These are phyloP conservation scores for Nerophis ophidion DNA, from an alignment of 2,113 vertebrate genomes.

Conservation along the genomic window DNA sequence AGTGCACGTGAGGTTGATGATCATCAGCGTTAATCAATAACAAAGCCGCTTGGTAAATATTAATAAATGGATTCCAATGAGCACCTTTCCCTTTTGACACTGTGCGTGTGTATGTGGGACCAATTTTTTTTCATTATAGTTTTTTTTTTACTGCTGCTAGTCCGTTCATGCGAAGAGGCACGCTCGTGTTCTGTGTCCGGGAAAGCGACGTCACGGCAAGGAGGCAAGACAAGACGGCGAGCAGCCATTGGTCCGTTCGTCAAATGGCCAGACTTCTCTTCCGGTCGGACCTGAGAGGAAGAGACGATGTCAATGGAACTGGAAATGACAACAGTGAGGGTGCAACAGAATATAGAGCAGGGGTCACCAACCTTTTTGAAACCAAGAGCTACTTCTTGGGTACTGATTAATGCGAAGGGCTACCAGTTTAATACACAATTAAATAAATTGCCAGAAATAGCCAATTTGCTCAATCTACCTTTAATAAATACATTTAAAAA, in stretches of 20 bases:
- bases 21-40: neutral
- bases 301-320: constrained; percentile 3
- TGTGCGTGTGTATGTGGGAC: too few species aligned
- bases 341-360: too few species aligned
- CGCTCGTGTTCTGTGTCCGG: too few species aligned
- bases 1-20: neutral
- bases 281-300: constrained; percentile 38
- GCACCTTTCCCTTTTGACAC: neutral
- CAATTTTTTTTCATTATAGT: too few species aligned
- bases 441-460: too few species aligned
- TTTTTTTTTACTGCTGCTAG: neutral
- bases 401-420: too few species aligned
- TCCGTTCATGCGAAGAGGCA: constrained; percentile 23
- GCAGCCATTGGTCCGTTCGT: constrained; percentile 17
- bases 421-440: too few species aligned
- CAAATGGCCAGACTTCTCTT: constrained; percentile 46
- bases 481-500: too few species aligned
- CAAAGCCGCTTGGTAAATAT: neutral
- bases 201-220: neutral
- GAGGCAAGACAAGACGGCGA: constrained; percentile 3
- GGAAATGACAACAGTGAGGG: too few species aligned
- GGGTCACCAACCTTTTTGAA: too few species aligned
- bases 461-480: too few species aligned
- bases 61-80: constrained; percentile 1
- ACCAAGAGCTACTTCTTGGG: too few species aligned